Evolutionary conservation across 2,797 vertebrate genomes (phyloP), one percentile per base, ranked within the genome.

Genomic region (Coccyzus lansbergi): DNA sequence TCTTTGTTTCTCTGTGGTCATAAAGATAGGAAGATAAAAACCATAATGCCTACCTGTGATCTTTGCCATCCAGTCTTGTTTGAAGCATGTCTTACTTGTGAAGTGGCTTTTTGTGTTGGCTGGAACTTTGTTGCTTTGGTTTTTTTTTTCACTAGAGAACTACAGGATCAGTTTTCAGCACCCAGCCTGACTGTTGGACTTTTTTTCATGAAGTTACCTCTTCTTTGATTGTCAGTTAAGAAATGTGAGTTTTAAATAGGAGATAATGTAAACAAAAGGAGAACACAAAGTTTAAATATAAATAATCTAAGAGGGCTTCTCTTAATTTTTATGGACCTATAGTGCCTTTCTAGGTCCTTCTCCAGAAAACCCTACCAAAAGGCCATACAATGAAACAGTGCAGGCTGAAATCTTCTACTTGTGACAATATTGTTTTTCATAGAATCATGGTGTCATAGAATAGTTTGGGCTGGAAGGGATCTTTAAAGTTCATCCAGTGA

Each of bases 1-100:
- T 70, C 60, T 80, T 94, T 78, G 53, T 85, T 92, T 91, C 46
- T 83, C 48, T 81, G 65, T 91, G 76, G 62, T 81, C 48, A 25
- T 86, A 83, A 95, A 93, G 84, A 94, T 93, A 78, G 0, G 22
- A 65, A 94, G 91, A 95, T 92, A 89, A 94, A 91, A 83, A 24
- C 13, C 21, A 20, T 91, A 91, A 91, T 71, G n/a, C 62, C 6
- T 96, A 85, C 81, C 60, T 96, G 68, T 93, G 75, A 78, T 94
- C 72, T 95, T 87, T 92, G 87, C 59, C 65, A 52, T 51, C 72
- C 63, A 52, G 1, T 91, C 86, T 95, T 93, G 72, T 92, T 69
- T 92, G 76, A 94, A 82, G 75, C 92, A 69, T 91, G 87, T 26
- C 38, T 93, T 75, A 25, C 56, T 88, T 93, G 29, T 96, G 82